These are phyloP conservation scores for Xanthorhoe spadicearia DNA, from an alignment of 2,888 invertebrate species.

Conservation along the genomic window DNA sequence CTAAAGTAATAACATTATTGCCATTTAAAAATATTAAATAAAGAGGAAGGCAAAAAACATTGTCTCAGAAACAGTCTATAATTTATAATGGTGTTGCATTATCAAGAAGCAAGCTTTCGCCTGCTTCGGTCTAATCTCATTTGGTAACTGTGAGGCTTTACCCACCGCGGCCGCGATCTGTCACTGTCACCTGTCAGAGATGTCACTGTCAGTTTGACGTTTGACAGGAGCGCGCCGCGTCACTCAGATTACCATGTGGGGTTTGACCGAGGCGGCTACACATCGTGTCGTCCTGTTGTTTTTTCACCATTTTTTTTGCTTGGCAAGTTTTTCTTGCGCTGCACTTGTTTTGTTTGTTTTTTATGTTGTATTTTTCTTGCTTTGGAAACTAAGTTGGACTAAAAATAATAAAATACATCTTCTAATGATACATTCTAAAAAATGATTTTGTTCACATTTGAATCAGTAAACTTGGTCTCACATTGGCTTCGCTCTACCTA, in stretches of 20 bases:
- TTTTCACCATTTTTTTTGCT: slow-evolving; percentile 56
- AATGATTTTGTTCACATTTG: no score
- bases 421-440: no score
- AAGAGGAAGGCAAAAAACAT: background rate
- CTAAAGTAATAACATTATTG: no score
- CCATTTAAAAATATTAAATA: no score
- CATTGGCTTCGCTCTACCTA: no score
- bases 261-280: slow-evolving; percentile 87
- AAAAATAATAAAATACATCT: background rate
- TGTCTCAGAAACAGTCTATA: background rate
- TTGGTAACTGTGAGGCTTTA: slow-evolving; percentile 97
- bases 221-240: slow-evolving; percentile 56
- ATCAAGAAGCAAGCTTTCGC: slow-evolving; percentile 68
- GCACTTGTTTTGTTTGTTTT: slow-evolving; percentile 53
- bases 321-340: slow-evolving; percentile 66
- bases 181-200: slow-evolving; percentile 46
- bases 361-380: slow-evolving; percentile 38
- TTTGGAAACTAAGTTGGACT: slow-evolving; percentile 23
- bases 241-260: slow-evolving; percentile 94
- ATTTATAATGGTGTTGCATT: slow-evolving; percentile 33
- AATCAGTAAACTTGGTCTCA: no score
- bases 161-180: slow-evolving; percentile 60
- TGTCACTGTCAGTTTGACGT: slow-evolving; percentile 41
- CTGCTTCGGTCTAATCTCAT: slow-evolving; percentile 96
- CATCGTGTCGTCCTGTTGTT: slow-evolving; percentile 81